These are phyloP conservation scores for Branchipolynoe longqiensis DNA, from an alignment of 2,888 invertebrate genomes.

Conservation along the genomic window DNA sequence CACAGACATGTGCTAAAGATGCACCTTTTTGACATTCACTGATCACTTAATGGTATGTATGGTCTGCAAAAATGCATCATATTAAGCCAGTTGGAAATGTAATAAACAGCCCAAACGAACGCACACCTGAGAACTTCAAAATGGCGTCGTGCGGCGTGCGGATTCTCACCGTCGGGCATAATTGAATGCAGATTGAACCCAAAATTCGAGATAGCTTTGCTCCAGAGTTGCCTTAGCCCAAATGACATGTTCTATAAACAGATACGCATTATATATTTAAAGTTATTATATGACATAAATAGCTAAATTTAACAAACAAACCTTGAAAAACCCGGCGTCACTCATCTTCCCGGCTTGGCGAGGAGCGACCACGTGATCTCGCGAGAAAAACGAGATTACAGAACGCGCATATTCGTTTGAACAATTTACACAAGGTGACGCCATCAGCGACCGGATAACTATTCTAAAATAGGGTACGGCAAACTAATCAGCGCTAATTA, in stretches of 20 bases:
- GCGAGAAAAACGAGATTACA: not conserved
- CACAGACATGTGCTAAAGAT: too few species aligned
- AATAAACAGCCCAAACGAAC: not conserved
- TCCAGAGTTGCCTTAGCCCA: not conserved
- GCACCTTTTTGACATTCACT: too few species aligned
- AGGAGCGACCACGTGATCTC: constrained; percentile 53
- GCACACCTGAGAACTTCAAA: not conserved
- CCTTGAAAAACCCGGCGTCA: constrained; percentile 83
- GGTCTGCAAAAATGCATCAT: too few species aligned
- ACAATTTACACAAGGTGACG: too few species aligned
- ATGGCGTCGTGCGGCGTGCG: constrained; percentile 8
- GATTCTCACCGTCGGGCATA: not conserved
- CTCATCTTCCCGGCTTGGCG: constrained; percentile 75
- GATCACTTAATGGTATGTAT: too few species aligned
- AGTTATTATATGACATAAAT: not conserved
- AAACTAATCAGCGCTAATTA: too few species aligned
- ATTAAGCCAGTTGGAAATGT: too few species aligned
- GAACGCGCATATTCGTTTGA: too few species aligned
- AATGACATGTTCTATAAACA: too few species aligned
- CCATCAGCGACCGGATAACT: too few species aligned
- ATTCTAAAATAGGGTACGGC: too few species aligned
- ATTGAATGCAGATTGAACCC: not conserved
- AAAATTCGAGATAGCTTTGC: not conserved
- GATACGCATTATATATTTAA: too few species aligned
- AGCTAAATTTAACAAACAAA: constrained; percentile 64